These are phyloP conservation scores for Sitobion miscanthi DNA, from an alignment of 1,140 invertebrate genomes.

Conservation along the genomic window DNA sequence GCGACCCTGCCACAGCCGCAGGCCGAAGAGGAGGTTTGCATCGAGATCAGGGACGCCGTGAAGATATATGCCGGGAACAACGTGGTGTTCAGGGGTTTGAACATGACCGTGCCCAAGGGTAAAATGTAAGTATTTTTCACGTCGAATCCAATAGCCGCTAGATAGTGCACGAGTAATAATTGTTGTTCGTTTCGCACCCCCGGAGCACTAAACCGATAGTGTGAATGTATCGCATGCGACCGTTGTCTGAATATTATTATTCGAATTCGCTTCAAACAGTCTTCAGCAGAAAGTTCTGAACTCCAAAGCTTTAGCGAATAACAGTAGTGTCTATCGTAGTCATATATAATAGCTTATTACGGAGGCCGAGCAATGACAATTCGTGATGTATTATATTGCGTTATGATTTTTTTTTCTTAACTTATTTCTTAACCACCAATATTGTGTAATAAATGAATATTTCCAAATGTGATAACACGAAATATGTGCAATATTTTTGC, in stretches of 20 bases:
- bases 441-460: not conserved
- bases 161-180: constrained; percentile 13
- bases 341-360: not conserved
- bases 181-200: not conserved
- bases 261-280: not conserved
- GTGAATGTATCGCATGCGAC: not conserved
- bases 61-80: constrained; percentile 33
- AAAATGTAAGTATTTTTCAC: constrained; percentile 63
- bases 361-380: not conserved
- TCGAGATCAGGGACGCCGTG: constrained; percentile 49
- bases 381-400: not conserved
- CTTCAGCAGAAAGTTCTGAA: not conserved
- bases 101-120: constrained; percentile 65
- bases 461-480: not conserved
- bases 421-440: not conserved
- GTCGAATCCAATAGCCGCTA: not conserved
- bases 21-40: not conserved
- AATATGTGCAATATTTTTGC: not conserved
- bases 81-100: constrained; percentile 64
- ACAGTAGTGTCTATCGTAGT: not conserved
- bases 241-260: not conserved
- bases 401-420: not conserved
- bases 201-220: not conserved
- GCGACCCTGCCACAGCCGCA: not conserved
- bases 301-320: not conserved